Evolutionary conservation across 2,888 invertebrate genomes (phyloP).

Genomic region (Limnephilus rhombicus): DNA sequence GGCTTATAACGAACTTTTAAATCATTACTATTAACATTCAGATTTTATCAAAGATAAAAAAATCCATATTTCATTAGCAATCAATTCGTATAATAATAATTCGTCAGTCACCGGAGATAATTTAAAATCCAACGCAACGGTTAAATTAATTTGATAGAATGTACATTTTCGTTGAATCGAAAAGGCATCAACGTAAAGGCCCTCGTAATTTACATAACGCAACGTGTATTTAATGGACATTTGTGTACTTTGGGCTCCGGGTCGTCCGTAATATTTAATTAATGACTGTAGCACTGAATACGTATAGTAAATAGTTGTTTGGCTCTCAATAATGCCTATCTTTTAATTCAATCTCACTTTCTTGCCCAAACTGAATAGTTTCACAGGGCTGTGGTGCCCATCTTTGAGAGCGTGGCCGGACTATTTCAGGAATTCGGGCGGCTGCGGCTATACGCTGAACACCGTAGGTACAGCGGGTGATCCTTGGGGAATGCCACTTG

Average conservation of each 20-base stretch:
- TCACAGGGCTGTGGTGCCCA: background rate
- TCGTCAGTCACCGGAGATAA: background rate
- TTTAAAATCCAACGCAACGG: background rate
- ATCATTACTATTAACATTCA: background rate
- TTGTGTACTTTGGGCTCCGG: conserved; percentile 13
- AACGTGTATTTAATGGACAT: conserved; percentile 29
- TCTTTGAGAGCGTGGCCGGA: conserved; percentile 4
- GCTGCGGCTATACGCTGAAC: background rate
- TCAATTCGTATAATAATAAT: background rate
- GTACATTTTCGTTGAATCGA: background rate
- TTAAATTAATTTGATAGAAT: conserved; percentile 4
- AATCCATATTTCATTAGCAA: background rate
- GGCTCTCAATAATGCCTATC: conserved; percentile 41
- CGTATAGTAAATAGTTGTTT: conserved; percentile 38
- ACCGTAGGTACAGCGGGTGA: background rate
- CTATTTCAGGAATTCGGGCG: background rate
- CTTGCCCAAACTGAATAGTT: conserved; percentile 18
- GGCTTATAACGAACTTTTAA: background rate
- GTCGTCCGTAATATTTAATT: conserved; percentile 39
- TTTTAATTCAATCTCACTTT: conserved; percentile 40
- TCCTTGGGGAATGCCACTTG: background rate
- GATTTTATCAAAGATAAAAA: background rate
- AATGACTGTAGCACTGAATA: conserved; percentile 26
- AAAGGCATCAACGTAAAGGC: conserved; percentile 14
- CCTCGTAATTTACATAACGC: conserved; percentile 6